Evolutionary conservation across 2,113 vertebrate genomes (phyloP).

Genomic region (Lagopus leucura): DNA sequence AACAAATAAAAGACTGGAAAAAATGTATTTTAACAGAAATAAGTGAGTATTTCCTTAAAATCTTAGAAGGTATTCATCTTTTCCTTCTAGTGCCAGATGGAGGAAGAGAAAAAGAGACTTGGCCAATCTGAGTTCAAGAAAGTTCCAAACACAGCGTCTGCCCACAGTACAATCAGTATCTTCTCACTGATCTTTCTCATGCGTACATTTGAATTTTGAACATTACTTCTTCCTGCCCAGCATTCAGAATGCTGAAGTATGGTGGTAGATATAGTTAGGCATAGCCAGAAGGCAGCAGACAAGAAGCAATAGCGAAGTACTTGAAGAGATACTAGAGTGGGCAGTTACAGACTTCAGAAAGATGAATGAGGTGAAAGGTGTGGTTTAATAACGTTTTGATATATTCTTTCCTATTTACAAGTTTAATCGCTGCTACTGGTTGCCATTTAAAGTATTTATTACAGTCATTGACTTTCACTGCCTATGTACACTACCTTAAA

Average conservation of each 20-base stretch:
- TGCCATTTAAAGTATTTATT: neutral
- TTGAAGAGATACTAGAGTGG: neutral
- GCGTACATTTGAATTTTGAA: neutral
- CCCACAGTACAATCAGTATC: too few relatives aligned
- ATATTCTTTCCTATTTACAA: accelerated
- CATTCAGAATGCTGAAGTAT: neutral
- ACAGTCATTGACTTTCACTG: neutral
- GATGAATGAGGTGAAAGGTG: neutral
- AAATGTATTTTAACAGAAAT: neutral
- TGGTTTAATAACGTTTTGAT: neutral
- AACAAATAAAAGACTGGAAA: neutral
- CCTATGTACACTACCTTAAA: neutral
- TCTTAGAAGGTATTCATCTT: neutral
- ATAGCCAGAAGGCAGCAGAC: neutral
- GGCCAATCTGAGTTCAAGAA: neutral
- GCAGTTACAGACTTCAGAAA: neutral
- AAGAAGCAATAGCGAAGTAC: neutral
- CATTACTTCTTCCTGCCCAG: neutral
- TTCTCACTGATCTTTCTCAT: neutral
- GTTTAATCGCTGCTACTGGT: neutral
- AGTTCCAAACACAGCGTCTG: neutral
- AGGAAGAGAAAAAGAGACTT: neutral
- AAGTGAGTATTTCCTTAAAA: neutral
- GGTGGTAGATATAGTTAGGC: neutral
- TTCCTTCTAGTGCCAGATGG: neutral